A percentile compares a stretch with the other conserved stretches of the same genome.
phyloP scores from a whole-genome alignment of 2,888 invertebrate genomes.

The Dyspetes luteomarginatus region DNA sequence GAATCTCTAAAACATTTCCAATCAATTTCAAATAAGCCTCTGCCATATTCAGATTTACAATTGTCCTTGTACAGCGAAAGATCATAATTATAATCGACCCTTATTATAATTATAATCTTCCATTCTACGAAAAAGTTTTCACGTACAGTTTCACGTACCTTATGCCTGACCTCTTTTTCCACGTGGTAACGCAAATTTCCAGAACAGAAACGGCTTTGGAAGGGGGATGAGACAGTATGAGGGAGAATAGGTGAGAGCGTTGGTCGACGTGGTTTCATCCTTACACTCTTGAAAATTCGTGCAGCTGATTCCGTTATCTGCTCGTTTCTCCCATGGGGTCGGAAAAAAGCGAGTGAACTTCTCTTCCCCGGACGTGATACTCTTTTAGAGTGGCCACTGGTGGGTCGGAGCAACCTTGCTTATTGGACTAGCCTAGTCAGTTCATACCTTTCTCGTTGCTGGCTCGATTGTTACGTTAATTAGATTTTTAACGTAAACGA shows the following conservation, averaged over 20 bases:
- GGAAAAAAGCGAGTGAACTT: slow-evolving; percentile 44
- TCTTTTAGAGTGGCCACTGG: slow-evolving; percentile 52
- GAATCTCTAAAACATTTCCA: too few relatives aligned
- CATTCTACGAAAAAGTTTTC: background rate
- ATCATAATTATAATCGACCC: too few relatives aligned
- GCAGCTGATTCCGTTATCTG: slow-evolving; percentile 70
- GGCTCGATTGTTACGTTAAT: slow-evolving; percentile 69
- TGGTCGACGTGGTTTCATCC: slow-evolving; percentile 19
- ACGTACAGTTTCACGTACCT: background rate
- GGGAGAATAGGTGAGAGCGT: background rate
- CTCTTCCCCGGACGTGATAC: slow-evolving; percentile 54
- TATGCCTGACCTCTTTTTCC: background rate
- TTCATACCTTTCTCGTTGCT: slow-evolving; percentile 47
- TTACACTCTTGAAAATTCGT: slow-evolving; percentile 48
- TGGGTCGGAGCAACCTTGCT: slow-evolving; percentile 5
- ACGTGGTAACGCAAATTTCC: slow-evolving; percentile 41
- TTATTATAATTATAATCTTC: too few relatives aligned
- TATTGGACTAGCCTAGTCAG: slow-evolving; percentile 20
- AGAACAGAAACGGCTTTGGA: slow-evolving; percentile 30
- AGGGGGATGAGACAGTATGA: background rate
- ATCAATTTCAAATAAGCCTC: too few relatives aligned
- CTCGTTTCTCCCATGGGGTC: slow-evolving; percentile 57
- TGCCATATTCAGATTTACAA: too few relatives aligned
- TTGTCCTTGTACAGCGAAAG: too few relatives aligned
- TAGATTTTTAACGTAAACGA: slow-evolving; percentile 72